Evolutionary conservation across 2,113 vertebrate species (phyloP).

Genomic region (Tupaia tana): DNA sequence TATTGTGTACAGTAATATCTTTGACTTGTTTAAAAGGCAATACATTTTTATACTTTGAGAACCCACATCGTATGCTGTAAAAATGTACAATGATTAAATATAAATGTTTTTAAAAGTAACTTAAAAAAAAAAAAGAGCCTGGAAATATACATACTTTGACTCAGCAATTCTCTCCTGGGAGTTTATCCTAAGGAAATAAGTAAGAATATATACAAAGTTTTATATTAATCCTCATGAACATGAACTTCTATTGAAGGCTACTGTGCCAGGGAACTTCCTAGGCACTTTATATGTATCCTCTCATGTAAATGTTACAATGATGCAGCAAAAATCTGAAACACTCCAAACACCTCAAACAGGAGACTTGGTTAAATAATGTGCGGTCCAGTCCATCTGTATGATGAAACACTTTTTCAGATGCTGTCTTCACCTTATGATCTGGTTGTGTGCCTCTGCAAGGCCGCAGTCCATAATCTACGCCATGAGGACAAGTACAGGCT

Average conservation of each 20-base stretch:
- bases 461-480: too few species aligned
- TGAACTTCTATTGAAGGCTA: neutral
- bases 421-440: too few species aligned
- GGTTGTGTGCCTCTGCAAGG: too few species aligned
- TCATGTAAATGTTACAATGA: neutral
- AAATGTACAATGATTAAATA: too few species aligned
- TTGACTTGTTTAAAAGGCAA: too few species aligned
- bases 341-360: neutral
- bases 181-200: slow-evolving; percentile 9
- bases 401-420: too few species aligned
- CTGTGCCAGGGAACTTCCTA: neutral
- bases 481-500: too few species aligned
- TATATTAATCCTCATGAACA: neutral
- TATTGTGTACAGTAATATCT: too few species aligned
- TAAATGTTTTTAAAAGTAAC: too few species aligned
- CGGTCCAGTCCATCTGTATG: neutral
- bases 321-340: neutral
- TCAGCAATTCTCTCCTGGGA: neutral
- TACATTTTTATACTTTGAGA: too few species aligned
- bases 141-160: neutral
- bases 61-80: too few species aligned
- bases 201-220: neutral
- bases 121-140: too few species aligned
- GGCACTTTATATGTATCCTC: neutral
- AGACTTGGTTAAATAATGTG: slow-evolving; percentile 26